Conservation (phyloP, 2,797 vertebrate genomes). For the Lates japonicus region DNA sequence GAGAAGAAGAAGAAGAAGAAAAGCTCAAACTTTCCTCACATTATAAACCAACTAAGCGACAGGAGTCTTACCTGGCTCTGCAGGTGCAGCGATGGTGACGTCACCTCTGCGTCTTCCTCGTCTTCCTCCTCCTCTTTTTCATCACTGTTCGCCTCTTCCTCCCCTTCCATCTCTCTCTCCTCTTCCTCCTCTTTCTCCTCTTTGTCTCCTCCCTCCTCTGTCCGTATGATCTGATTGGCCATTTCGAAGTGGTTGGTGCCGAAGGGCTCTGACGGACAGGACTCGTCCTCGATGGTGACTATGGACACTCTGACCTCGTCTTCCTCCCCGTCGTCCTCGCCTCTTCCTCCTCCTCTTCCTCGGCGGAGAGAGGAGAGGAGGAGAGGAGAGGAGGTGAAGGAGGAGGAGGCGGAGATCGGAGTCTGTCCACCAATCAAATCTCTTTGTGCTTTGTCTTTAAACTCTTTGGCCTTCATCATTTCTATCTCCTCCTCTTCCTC, state of each 20-base stretch:
- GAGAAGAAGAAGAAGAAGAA: no score
- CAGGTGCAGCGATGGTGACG: neutral
- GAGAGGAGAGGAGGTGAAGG: constrained; percentile 50
- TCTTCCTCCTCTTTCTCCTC: neutral
- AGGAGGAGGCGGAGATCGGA: constrained; percentile 53
- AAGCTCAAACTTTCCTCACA: no score
- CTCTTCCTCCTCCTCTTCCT: neutral
- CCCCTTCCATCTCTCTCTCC: neutral
- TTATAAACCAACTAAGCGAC: neutral
- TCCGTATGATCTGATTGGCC: constrained; percentile 14
- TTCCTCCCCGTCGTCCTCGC: constrained; percentile 32
- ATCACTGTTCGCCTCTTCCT: neutral
- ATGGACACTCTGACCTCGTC: constrained; percentile 61
- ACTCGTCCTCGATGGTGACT: constrained; percentile 63
- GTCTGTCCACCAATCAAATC: constrained; percentile 34
- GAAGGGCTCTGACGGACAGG: constrained; percentile 66
- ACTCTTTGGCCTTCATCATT: neutral
- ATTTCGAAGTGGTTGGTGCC: constrained; percentile 39
- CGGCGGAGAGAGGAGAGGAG: constrained; percentile 35
- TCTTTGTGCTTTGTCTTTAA: neutral
- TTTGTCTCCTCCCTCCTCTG: accelerated
- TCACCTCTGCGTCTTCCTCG: constrained; percentile 12
- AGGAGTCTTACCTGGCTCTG: constrained; percentile 53
- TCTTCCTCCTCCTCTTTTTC: constrained; percentile 20
- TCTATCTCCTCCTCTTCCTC: neutral